Conservation (phyloP, 2,888 invertebrate species). For the Orgyia antiqua region DNA sequence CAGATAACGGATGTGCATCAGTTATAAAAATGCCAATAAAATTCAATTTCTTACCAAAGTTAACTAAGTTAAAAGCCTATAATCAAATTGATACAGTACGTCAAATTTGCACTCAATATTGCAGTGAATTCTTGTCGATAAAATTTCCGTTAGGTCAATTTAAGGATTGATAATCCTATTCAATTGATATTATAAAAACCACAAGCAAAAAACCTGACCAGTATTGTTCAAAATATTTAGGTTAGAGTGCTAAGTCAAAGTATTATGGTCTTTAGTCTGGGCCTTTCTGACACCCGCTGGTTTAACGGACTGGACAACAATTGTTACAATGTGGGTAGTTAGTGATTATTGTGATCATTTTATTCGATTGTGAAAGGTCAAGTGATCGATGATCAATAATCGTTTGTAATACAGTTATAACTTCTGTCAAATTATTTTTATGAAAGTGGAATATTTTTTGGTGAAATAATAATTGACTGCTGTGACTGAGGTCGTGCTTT, state of each 20-base stretch:
- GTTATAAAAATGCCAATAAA: no score
- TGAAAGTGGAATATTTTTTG: no score
- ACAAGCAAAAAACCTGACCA: constrained; percentile 20
- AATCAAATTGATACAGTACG: neutral
- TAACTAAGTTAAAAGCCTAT: no score
- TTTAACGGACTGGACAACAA: constrained; percentile 27
- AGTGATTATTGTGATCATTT: constrained; percentile 23
- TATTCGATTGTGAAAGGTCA: constrained; percentile 27
- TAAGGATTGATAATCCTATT: constrained; percentile 20
- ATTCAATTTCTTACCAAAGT: neutral
- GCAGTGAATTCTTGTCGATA: no score
- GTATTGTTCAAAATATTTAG: constrained; percentile 28
- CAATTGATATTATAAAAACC: constrained; percentile 5
- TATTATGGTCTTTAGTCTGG: constrained; percentile 6
- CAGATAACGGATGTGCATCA: no score
- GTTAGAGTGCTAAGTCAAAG: constrained; percentile 20
- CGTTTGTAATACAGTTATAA: constrained; percentile 3
- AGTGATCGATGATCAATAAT: constrained; percentile 12
- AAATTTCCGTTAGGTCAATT: constrained; percentile 21
- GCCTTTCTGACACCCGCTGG: constrained; percentile 18
- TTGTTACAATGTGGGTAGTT: constrained; percentile 19
- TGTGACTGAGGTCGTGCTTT: no score
- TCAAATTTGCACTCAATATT: neutral
- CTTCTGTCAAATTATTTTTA: constrained; percentile 1
- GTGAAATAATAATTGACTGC: no score